phyloP scores from a whole-genome alignment of 1,140 invertebrate species.

The Pseudomyrmex dendroicus region DNA sequence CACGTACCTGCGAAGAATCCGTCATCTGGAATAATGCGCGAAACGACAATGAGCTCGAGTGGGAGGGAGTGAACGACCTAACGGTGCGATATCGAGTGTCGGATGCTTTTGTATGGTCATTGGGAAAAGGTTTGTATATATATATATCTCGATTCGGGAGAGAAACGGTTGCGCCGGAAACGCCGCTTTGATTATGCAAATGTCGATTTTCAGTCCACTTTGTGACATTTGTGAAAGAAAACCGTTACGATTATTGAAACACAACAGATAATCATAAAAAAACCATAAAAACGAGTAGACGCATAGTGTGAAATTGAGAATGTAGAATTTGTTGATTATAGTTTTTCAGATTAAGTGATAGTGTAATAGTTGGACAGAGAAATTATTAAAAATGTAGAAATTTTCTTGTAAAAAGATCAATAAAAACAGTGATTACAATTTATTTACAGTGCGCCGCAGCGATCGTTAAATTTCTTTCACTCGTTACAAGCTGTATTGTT shows the following conservation, averaged over 20 bases:
- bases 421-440: background rate
- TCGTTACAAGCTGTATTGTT: conserved; percentile 22
- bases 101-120: conserved; percentile 45
- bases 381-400: background rate
- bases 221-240: background rate
- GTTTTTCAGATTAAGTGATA: background rate
- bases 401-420: background rate
- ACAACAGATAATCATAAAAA: no score
- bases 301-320: no score
- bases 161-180: background rate
- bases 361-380: background rate
- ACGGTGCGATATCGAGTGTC: conserved; percentile 74
- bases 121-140: conserved; percentile 32
- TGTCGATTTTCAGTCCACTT: background rate
- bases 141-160: conserved; percentile 22
- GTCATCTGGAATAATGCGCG: conserved; percentile 60
- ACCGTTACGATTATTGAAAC: no score
- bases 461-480: conserved; percentile 18
- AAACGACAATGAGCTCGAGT: conserved; percentile 67
- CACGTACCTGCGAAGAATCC: conserved; percentile 69
- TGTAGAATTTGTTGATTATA: no score
- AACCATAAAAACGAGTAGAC: no score
- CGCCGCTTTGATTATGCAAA: background rate
- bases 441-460: conserved; percentile 4
- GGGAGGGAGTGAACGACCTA: conserved; percentile 68